Evolutionary conservation across 2,888 invertebrate species (phyloP), one percentile per base, ranked within the genome.

Genomic region (Resseliella maxima): DNA sequence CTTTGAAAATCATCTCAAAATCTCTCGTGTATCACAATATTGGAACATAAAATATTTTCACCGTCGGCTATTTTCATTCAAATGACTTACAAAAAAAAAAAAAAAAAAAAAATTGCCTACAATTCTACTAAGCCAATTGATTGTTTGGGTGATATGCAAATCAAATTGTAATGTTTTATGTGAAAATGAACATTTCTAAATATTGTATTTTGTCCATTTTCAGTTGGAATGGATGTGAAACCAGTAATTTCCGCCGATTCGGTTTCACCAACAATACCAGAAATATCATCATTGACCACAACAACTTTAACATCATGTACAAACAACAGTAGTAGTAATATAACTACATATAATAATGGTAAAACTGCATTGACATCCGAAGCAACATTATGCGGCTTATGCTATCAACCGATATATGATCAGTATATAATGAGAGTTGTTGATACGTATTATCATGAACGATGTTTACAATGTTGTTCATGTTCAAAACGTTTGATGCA

Each of bases 381-480:
- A 87, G 87, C 87, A 87, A 86, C 87, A 86, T 90, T 92, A 88
- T 96, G 95, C 89, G 94, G 94, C 87, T 93, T 93, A 88, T 95
- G 95, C 90, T 93, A 93, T 88, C 93, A 94, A 87, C 93, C 94
- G 88, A 96, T 96, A 90, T 93, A 93, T 90, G 95, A 95, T 92
- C 92, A 95, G 88, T 96, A 94, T 90, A 94, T 96, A 88, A 93
- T 95, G 92, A 93, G 95, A 88, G 95, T 95, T 88, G 93, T 94
- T 90, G 95, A 95, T 90, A 92, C 93, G 87, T 94, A 94, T 87
- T 96, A 95, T 92, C 96, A 96, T 91, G 95, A 95, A 89, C 92
- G 93, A 87, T 96, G 96, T 91, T 93, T 96, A 87, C 94, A 94
- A 89, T 96, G 96, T 91, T 93, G 93, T 88, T 94, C 94, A 88